Evolutionary conservation across 2,113 vertebrate species (phyloP).

Genomic region (Dasypus novemcinctus): DNA sequence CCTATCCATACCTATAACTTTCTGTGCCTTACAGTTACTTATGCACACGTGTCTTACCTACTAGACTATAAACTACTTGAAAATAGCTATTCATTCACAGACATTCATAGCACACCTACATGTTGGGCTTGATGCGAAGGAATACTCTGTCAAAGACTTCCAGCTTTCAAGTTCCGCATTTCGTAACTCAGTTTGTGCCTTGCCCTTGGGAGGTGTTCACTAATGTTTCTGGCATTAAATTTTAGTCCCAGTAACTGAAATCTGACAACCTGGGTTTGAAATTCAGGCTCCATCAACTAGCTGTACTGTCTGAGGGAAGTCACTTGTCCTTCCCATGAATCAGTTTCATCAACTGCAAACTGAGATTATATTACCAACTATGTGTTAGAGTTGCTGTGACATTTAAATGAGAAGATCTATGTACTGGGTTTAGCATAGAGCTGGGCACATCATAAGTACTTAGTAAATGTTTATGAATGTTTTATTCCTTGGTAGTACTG

Average conservation of each 20-base stretch:
- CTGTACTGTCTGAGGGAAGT: neutral
- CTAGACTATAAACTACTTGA: neutral
- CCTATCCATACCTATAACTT: neutral
- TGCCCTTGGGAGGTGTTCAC: neutral
- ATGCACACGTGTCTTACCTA: neutral
- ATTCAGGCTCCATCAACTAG: neutral
- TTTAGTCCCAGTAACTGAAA: conserved; percentile 23
- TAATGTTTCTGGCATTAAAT: conserved; percentile 42
- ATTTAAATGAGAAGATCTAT: neutral
- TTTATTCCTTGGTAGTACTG: neutral
- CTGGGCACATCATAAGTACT: neutral
- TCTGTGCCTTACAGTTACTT: neutral
- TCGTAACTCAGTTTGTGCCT: neutral
- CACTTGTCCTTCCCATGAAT: neutral
- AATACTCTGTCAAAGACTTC: neutral
- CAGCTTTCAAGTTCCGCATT: neutral
- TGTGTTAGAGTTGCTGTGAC: neutral
- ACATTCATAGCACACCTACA: neutral
- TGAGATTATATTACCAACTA: neutral
- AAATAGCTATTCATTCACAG: neutral
- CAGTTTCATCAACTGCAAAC: neutral
- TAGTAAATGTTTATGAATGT: neutral
- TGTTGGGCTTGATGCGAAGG: neutral
- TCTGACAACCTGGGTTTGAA: neutral
- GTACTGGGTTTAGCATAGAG: neutral